phyloP scores from a whole-genome alignment of 2,888 invertebrate species.

The Aleiodes alternator region DNA sequence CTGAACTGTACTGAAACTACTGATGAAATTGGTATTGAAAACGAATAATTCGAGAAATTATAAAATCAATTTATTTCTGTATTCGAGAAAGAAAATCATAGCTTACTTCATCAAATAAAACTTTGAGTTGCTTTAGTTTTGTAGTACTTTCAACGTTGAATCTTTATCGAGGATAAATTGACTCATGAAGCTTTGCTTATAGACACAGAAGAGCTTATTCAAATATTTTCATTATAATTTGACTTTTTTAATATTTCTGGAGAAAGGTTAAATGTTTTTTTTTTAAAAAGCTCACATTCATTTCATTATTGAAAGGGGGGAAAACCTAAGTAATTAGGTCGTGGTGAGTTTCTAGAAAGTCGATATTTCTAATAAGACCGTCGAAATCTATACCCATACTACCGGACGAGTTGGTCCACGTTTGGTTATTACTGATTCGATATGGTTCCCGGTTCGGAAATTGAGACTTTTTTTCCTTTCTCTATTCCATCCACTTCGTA shows the following conservation, averaged over 20 bases:
- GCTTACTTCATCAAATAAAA: too few species aligned
- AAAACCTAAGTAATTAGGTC: constrained; percentile 7
- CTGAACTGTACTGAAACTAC: too few species aligned
- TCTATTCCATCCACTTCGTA: constrained; percentile 25
- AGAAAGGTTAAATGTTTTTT: not conserved
- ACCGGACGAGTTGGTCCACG: constrained; percentile 41
- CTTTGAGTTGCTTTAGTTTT: too few species aligned
- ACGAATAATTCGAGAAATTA: too few species aligned
- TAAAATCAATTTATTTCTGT: too few species aligned
- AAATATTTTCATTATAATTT: not conserved
- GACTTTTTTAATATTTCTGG: not conserved
- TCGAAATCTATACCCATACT: constrained; percentile 34
- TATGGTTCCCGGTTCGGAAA: constrained; percentile 48
- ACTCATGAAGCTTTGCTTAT: too few species aligned
- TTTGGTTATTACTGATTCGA: constrained; percentile 51
- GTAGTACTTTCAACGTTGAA: too few species aligned
- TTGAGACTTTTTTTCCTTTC: constrained; percentile 51
- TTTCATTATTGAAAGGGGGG: constrained; percentile 8
- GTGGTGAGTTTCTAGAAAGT: constrained; percentile 35
- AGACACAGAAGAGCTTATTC: too few species aligned
- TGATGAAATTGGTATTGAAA: too few species aligned
- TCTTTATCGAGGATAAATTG: too few species aligned
- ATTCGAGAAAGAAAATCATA: too few species aligned
- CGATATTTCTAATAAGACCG: constrained; percentile 57
- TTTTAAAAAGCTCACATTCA: not conserved